A percentile compares a stretch with the other conserved stretches of the same genome.
These are phyloP conservation scores for Myiagra hebetior DNA, from an alignment of 2,113 vertebrate species.

Conservation along the genomic window DNA sequence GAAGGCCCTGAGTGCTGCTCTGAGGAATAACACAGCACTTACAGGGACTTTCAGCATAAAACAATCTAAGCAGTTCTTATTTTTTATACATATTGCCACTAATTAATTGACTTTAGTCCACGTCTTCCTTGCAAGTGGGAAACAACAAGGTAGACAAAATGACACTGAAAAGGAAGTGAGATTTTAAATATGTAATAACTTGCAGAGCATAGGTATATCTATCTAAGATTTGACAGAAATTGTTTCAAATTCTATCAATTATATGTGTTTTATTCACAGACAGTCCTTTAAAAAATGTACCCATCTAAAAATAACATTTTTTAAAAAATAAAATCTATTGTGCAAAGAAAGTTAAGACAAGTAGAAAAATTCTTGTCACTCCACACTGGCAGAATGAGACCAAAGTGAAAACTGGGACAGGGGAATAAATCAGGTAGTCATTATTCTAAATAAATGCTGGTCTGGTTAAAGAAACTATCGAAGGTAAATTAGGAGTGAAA, in stretches of 20 bases:
- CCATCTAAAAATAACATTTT: neutral
- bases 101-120: neutral
- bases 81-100: neutral
- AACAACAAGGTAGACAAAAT: neutral
- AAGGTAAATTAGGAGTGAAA: neutral
- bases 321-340: neutral
- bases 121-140: neutral
- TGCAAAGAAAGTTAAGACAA: slow-evolving; percentile 14
- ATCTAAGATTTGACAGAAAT: neutral
- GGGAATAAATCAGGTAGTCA: slow-evolving; percentile 11
- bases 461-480: neutral
- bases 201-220: neutral
- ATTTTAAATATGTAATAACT: neutral
- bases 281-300: neutral
- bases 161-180: neutral
- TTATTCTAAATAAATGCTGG: slow-evolving; percentile 44
- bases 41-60: neutral
- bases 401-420: slow-evolving; percentile 40
- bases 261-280: neutral
- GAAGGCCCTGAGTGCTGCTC: neutral
- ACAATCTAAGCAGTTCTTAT: neutral
- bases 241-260: neutral
- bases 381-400: slow-evolving; percentile 48
- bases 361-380: slow-evolving; percentile 26
- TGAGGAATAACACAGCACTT: neutral